Evolutionary conservation across 2,888 invertebrate species (phyloP), one percentile per base, ranked within the genome.

Genomic region (Dicyrtomina minuta): DNA sequence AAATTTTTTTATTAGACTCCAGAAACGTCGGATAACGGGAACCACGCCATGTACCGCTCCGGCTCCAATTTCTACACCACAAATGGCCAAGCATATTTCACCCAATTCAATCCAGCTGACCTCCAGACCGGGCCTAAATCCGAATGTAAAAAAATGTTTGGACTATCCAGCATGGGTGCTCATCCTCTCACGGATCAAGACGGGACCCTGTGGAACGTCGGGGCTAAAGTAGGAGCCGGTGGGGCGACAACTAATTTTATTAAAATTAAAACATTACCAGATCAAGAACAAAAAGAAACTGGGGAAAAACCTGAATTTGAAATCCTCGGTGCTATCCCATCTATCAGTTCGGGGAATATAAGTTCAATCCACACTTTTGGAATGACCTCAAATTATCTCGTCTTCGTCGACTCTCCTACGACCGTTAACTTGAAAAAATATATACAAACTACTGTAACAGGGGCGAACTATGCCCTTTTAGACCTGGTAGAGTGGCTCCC

Each of bases 321-420:
- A 60, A 46, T 62, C 8, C 39, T 62, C 8, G 20, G 53, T 12
- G n/a, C 20, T 3, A 56, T 68, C 39, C 22, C 55, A 10, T 15
- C 26, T n/a, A 51, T 39, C 12, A 33, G 53, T 44, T 13, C 68
- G 2, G 60, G 61, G 1, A 13, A 15, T 12, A 0, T 72, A 2
- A 56, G 41, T 4, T 41, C 24, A 26, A 65, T 26, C 73, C 85
- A 86, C 79, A 84, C 84, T 72, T 85, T 85, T 74, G 84, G 82
- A 17, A 81, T 86, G 79, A 82, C 84, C 1, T 82, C 84, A 69
- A 83, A 85, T 72, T 84, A 83, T 79, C 79, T 84, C 27, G 79
- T 86, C n/a, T 81, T 85, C 68, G 79, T 85, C 46, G 86, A 86
- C 75, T 84, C 83, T 70, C 84, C 85, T 0, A 74, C 84, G 33